phyloP scores from a whole-genome alignment of 2,888 invertebrate species.

The Apeira syringaria region DNA sequence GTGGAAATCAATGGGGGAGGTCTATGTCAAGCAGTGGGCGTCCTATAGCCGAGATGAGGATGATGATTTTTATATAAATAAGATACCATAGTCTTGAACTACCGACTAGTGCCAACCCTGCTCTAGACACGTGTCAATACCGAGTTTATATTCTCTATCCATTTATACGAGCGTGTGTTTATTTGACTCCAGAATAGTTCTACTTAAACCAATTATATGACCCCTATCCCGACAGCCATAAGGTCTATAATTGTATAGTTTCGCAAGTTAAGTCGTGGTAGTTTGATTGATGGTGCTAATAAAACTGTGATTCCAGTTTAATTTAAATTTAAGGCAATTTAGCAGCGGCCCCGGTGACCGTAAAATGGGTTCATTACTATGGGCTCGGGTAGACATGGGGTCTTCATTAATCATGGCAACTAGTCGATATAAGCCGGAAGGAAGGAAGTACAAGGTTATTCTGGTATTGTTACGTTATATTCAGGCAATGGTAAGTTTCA shows the following conservation, averaged over 20 bases:
- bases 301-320: constrained; percentile 82
- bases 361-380: constrained; percentile 71
- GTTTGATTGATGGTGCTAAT: constrained; percentile 82
- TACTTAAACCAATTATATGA: constrained; percentile 45
- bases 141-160: constrained; percentile 72
- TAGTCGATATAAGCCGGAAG: constrained; percentile 2
- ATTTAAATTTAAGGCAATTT: constrained; percentile 83
- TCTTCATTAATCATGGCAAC: constrained; percentile 55
- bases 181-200: constrained; percentile 74
- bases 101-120: constrained; percentile 46
- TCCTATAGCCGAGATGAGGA: too few relatives aligned
- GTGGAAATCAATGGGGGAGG: too few relatives aligned
- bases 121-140: constrained; percentile 66
- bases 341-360: constrained; percentile 71
- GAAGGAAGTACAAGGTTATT: constrained; percentile 4
- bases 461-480: neutral
- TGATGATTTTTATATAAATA: too few relatives aligned
- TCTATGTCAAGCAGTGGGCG: too few relatives aligned
- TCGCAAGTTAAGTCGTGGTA: constrained; percentile 36
- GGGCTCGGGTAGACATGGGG: constrained; percentile 36
- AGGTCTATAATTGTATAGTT: constrained; percentile 48
- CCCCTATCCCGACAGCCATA: constrained; percentile 39
- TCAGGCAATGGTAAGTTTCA: neutral
- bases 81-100: too few relatives aligned
- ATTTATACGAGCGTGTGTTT: constrained; percentile 77